A percentile compares a stretch with the other conserved stretches of the same genome.
Conservation (phyloP, 2,113 vertebrate genomes). For the Dryoscopus gambensis region DNA sequence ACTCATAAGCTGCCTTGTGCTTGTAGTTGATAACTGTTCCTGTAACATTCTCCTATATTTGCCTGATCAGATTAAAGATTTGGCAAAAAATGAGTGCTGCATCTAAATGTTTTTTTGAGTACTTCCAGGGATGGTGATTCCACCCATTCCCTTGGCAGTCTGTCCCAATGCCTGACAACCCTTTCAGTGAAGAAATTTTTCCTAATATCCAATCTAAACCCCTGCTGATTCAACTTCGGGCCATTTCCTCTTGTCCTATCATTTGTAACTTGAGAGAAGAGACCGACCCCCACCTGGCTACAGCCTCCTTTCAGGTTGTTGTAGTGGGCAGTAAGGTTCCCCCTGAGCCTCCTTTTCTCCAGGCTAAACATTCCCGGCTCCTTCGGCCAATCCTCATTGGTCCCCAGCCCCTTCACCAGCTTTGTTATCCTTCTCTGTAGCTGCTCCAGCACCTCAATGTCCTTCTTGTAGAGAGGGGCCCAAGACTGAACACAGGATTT, state of each 20-base stretch:
- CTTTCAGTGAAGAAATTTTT: not conserved
- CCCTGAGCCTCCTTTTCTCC: not conserved
- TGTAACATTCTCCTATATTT: not conserved
- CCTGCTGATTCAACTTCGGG: not conserved
- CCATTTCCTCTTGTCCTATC: not conserved
- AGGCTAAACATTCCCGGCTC: not conserved
- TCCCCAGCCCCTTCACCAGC: not conserved
- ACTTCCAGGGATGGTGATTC: not conserved
- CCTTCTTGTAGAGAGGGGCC: not conserved
- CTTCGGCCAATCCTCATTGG: not conserved
- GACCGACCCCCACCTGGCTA: too few species aligned
- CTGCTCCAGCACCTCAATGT: not conserved
- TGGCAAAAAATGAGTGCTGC: not conserved
- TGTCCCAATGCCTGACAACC: not conserved
- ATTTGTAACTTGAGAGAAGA: not conserved
- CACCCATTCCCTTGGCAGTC: not conserved
- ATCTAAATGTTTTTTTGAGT: not conserved
- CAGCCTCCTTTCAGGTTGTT: not conserved
- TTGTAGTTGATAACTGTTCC: not conserved
- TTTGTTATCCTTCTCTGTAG: not conserved
- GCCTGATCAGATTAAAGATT: constrained; percentile 37
- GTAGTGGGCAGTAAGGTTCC: not conserved
- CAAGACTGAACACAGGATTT: not conserved
- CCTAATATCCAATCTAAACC: not conserved
- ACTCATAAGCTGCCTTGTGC: not conserved